A percentile compares a stretch with the other conserved stretches of the same genome.
Evolutionary conservation across 2,113 vertebrate species (phyloP).

Genomic region (Phodopus roborovskii): DNA sequence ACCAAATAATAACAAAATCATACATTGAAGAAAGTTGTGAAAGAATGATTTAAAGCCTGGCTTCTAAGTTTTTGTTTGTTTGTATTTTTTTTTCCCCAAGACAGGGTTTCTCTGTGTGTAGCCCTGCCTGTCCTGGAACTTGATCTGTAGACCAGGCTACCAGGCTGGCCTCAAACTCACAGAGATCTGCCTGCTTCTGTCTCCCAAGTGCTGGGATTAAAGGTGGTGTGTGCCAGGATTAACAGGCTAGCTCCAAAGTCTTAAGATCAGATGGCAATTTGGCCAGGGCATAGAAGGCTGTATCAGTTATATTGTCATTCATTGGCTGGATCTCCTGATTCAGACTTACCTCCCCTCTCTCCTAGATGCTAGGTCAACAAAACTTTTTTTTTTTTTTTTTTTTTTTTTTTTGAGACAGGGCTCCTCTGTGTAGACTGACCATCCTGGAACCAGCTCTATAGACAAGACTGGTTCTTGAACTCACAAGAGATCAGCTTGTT

Average conservation of each 20-base stretch:
- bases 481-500: too few relatives aligned
- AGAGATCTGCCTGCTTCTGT: not conserved
- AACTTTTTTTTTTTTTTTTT: too few relatives aligned
- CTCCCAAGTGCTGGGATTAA: not conserved
- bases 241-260: not conserved
- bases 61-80: not conserved
- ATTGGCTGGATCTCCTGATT: not conserved
- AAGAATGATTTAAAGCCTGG: conserved; percentile 22
- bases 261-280: not conserved
- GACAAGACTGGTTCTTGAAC: too few relatives aligned
- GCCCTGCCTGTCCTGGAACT: not conserved
- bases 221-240: fast-evolving
- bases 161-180: not conserved
- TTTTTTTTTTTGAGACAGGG: too few relatives aligned
- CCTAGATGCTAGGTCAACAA: not conserved
- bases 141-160: not conserved
- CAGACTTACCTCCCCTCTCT: not conserved
- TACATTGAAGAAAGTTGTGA: not conserved
- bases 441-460: too few relatives aligned
- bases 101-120: not conserved
- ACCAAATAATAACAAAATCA: not conserved
- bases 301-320: not conserved
- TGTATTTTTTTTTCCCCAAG: too few relatives aligned
- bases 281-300: not conserved
- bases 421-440: too few relatives aligned